These are phyloP conservation scores for Daboia siamensis DNA, from an alignment of 2,113 vertebrate genomes.

Conservation along the genomic window DNA sequence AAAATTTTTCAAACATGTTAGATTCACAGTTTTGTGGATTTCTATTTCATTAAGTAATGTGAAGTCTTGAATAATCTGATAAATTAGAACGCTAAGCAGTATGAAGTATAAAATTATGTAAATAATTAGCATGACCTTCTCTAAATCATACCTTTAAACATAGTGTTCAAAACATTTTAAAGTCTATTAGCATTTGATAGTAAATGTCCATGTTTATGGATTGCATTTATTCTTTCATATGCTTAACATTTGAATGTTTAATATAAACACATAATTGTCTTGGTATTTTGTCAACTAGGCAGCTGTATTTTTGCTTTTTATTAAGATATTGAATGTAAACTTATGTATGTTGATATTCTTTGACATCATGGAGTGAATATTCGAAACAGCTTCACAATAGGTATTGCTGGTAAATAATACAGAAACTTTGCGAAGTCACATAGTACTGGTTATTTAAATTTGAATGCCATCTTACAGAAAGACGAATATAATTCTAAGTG, in stretches of 20 bases:
- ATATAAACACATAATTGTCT: slow-evolving; percentile 48
- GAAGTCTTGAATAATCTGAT: not conserved
- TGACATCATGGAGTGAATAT: slow-evolving; percentile 43
- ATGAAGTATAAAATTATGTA: not conserved
- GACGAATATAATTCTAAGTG: not conserved
- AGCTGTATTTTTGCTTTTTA: slow-evolving; percentile 73
- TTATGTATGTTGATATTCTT: slow-evolving; percentile 53
- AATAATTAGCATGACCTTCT: slow-evolving; percentile 14
- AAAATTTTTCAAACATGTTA: not conserved
- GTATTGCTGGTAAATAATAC: not conserved
- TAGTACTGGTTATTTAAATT: not conserved
- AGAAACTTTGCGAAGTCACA: not conserved
- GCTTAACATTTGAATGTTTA: slow-evolving; percentile 56
- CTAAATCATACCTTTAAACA: slow-evolving; percentile 13
- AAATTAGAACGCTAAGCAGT: not conserved
- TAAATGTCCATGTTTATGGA: slow-evolving; percentile 33
- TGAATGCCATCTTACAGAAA: not conserved
- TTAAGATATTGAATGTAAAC: slow-evolving; percentile 67
- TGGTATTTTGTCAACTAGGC: slow-evolving; percentile 57
- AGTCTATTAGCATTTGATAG: slow-evolving; percentile 17
- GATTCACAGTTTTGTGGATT: not conserved
- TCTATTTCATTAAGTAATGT: not conserved
- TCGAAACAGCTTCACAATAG: slow-evolving; percentile 17
- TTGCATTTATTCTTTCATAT: slow-evolving; percentile 34
- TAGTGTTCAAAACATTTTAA: slow-evolving; percentile 37